Evolutionary conservation across 2,888 invertebrate genomes (phyloP).

Genomic region (Aricia artaxerxes): DNA sequence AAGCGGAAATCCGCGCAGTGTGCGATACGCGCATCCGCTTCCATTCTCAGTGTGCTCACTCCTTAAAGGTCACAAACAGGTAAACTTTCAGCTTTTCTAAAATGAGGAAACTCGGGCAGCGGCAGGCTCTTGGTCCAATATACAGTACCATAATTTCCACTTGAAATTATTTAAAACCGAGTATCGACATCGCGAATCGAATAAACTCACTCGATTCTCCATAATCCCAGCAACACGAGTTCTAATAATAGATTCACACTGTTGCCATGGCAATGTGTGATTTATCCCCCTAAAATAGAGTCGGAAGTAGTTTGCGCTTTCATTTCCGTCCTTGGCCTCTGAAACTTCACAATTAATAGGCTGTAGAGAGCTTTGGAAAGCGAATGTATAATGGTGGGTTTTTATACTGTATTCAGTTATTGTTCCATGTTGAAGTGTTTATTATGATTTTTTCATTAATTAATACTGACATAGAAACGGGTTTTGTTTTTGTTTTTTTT

Average conservation of each 20-base stretch:
- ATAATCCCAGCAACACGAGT: constrained; percentile 9
- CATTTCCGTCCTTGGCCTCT: constrained; percentile 35
- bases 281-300: neutral
- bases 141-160: neutral
- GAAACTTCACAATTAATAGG: constrained; percentile 39
- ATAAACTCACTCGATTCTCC: constrained; percentile 20
- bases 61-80: no score
- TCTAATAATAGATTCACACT: constrained; percentile 15
- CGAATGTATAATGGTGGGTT: constrained; percentile 11
- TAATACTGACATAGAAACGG: neutral
- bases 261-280: neutral
- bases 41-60: no score
- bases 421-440: neutral
- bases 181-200: constrained; percentile 16
- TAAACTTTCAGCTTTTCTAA: no score
- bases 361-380: constrained; percentile 36
- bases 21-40: no score
- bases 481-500: neutral
- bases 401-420: neutral
- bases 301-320: neutral
- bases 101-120: no score
- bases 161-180: neutral
- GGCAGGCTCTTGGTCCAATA: no score
- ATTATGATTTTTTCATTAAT: constrained; percentile 1
- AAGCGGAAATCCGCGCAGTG: no score